Evolutionary conservation across 2,888 invertebrate genomes (phyloP), one percentile per base, ranked within the genome.

Genomic region (Lobophora halterata): DNA sequence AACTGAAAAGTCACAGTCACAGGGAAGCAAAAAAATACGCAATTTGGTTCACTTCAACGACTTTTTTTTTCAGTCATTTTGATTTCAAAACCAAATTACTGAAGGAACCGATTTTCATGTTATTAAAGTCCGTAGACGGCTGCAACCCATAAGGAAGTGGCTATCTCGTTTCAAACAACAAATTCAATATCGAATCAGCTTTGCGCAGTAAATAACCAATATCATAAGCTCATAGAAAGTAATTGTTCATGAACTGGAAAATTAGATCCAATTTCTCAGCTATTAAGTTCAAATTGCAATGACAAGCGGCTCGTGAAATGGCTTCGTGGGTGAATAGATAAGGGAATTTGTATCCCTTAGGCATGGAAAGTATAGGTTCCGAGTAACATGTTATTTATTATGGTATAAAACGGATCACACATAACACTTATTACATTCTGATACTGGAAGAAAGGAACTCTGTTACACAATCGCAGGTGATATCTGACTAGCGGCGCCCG

Each of bases 251-350:
- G 8, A 31, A 10, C 24, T 38, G 37, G 41, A 46, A 56, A 50
- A 49, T 41, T 34, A 10, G 12, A 45, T 39, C 30, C 47, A 55
- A 58, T 59, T 52, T 56, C 50, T 48, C 28, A 13, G 8, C 5
- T 19, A 49, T 47, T 52, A 40, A 37, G 51, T 27, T 49, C 16
- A 24, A 39, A 56, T 56, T 47, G 31, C 33, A 46, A 40, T 46
- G 35, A 11, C 33, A 28, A 44, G 35, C 24, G 9, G 33, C 19
- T 21, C 30, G 39, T 47, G 49, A 44, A 44, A 45, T 24, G 25
- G 43, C 30, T 34, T 19, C 29, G 52, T 44, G 40, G 45, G 43
- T 18, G 47, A 33, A 32, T 32, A 26, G 48, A 45, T 45, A 50
- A 36, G 23, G 24, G 29, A 32, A 36, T 39, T 40, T 35, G 44